Evolutionary conservation across 2,113 vertebrate species (phyloP), one percentile per base, ranked within the genome.

Genomic region (Periophthalmus modestus): DNA sequence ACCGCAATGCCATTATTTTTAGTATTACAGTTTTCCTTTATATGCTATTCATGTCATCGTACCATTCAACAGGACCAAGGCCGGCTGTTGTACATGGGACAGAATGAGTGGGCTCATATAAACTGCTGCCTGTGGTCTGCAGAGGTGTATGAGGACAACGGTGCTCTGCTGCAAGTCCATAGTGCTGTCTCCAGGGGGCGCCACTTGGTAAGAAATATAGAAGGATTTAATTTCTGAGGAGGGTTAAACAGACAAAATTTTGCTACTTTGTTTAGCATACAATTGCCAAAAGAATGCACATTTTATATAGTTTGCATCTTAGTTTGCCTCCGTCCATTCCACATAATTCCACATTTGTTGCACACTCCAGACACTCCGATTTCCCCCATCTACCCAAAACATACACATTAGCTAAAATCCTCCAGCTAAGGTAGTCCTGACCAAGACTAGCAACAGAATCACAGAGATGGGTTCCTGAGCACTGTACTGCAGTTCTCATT

Each of bases 111-210:
- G 96, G 95, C 95, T 12, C 96, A 97, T 0, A 92, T 97, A 10
- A 97, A 97, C 89, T 97, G 96, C 86, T 95, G 95, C 85, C 92
- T 97, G 61, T 97, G 96, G 96, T 97, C 96, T 55, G 96, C 96
- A 0, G 96, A 97, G 87, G 96, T 97, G 24, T 95, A 96, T 66
- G 96, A 97, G 72, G 93, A 95, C 0, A 94, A 94, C 0, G 92
- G 95, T 0, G 95, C 96, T 15, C 93, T 97, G 43, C 87, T 95
- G 81, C 95, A 96, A 3, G 96, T 97, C 39, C 95, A 97, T 54
- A 95, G 93, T 1, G 96, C 96, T 0, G 95, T 97, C 36, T 94
- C 95, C 36, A 94, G 96, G 36, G 96, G 96, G 23, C 94, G 95
- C 66, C 93, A 95, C 80, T 89, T 97, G 95, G 96, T 97, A 73